These are phyloP conservation scores for Streptopelia turtur DNA, from an alignment of 2,797 vertebrate genomes.

Conservation along the genomic window DNA sequence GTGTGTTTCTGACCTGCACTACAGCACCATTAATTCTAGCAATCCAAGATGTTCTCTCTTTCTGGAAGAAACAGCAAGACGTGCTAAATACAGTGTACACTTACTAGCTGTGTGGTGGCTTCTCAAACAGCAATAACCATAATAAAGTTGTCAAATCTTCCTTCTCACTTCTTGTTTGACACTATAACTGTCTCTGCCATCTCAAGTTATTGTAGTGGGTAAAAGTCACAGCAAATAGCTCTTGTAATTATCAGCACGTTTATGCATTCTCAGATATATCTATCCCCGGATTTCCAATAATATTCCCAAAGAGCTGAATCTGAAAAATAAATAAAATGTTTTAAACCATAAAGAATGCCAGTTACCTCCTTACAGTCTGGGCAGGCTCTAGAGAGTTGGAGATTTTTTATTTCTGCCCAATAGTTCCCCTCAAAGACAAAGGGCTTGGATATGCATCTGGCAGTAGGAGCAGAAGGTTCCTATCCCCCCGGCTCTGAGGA, in stretches of 20 bases:
- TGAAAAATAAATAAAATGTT: neutral
- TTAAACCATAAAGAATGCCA: neutral
- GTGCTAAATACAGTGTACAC: neutral
- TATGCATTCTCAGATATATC: neutral
- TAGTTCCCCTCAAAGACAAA: neutral
- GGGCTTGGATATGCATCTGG: neutral
- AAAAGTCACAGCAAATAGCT: slow-evolving; percentile 5
- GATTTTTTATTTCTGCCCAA: neutral
- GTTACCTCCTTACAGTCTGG: neutral
- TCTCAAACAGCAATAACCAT: slow-evolving; percentile 9
- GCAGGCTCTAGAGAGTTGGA: neutral
- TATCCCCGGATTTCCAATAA: neutral
- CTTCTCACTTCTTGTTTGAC: slow-evolving; percentile 22
- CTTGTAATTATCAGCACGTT: neutral
- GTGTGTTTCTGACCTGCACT: neutral
- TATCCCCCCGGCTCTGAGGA: neutral
- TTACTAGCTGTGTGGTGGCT: neutral
- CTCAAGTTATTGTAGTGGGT: neutral
- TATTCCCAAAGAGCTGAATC: neutral
- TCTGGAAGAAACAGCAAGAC: neutral
- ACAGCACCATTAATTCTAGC: neutral
- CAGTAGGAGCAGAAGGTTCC: neutral
- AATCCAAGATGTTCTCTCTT: neutral
- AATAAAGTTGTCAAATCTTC: slow-evolving; percentile 25
- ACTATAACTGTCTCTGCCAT: neutral